phyloP scores from a whole-genome alignment of 2,888 invertebrate species.

The Strigamia maritima region DNA sequence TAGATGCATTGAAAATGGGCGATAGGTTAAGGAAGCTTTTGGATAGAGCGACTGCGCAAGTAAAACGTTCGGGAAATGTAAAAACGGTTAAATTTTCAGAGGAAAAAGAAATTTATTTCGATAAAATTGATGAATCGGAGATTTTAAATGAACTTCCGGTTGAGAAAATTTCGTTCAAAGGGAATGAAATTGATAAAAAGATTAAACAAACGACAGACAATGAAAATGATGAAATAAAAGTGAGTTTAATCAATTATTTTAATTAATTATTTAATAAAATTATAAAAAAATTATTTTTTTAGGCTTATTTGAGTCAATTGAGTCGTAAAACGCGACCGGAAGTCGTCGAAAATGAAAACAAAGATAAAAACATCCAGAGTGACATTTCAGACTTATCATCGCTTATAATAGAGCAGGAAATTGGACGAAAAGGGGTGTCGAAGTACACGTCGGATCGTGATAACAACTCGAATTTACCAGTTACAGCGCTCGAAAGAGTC shows the following conservation, averaged over 20 bases:
- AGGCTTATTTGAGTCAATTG: not conserved
- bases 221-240: conserved; percentile 20
- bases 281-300: too few species aligned
- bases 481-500: not conserved
- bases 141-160: not conserved
- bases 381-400: not conserved
- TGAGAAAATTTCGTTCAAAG: not conserved
- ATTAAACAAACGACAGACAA: not conserved
- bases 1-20: not conserved
- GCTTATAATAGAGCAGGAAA: not conserved
- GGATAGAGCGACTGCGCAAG: not conserved
- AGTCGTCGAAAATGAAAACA: not conserved
- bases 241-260: not conserved
- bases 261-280: too few species aligned
- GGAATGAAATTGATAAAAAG: not conserved
- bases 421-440: not conserved
- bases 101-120: not conserved
- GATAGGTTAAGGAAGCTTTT: not conserved
- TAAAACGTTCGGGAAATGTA: not conserved
- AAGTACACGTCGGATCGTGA: not conserved
- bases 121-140: not conserved
- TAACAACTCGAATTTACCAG: not conserved
- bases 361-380: not conserved
- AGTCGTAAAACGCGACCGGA: not conserved
- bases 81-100: not conserved